These are phyloP conservation scores for Gorsachius goisagi DNA, from an alignment of 2,113 vertebrate species.

Conservation along the genomic window DNA sequence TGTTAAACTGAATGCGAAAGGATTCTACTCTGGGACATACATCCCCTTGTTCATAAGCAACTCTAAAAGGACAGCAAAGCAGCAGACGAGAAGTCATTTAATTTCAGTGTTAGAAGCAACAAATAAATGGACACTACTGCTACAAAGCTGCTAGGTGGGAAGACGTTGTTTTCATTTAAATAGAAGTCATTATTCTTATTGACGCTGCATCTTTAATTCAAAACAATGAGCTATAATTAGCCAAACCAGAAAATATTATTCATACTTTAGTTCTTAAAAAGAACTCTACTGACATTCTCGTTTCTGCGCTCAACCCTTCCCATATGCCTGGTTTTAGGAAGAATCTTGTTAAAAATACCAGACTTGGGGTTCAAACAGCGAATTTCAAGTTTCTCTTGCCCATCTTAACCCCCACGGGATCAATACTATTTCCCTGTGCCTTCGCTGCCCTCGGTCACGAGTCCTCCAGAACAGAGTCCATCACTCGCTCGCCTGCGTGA, in stretches of 20 bases:
- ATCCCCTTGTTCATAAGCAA: background rate
- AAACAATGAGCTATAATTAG: background rate
- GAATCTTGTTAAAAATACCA: background rate
- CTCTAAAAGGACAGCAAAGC: background rate
- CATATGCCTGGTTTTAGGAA: background rate
- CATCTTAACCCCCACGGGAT: background rate
- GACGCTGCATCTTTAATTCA: background rate
- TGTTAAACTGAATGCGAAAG: background rate
- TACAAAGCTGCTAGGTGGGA: background rate
- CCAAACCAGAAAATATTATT: background rate
- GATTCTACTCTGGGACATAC: background rate
- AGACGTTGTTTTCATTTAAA: background rate
- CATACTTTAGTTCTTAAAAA: background rate
- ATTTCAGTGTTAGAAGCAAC: background rate
- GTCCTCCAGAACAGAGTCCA: background rate
- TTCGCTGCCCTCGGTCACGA: no score
- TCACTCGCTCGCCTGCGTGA: background rate
- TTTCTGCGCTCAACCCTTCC: background rate
- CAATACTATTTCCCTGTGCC: background rate
- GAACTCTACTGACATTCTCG: background rate
- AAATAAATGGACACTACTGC: background rate
- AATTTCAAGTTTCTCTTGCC: background rate
- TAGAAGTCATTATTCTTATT: background rate
- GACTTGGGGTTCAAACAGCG: background rate
- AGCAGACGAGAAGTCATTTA: background rate